Base-by-base conservation (phyloP, 1,140 invertebrate species). In the Chelonus insularis region DNA sequence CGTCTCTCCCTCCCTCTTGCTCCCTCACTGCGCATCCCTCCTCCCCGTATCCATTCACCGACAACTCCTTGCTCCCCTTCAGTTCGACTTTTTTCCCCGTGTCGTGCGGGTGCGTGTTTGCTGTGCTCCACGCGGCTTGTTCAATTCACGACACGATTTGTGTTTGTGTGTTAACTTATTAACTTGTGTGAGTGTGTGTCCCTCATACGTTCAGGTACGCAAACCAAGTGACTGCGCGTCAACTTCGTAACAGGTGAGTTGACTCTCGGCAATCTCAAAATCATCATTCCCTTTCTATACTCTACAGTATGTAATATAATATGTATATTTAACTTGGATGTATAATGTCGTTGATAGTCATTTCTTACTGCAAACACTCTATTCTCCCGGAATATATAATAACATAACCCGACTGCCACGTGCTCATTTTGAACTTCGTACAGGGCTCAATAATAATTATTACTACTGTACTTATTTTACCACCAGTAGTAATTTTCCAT, bases 241-340 rank as follows among this genome's bases (percentile, higher is more conserved):
- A 16, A 16, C 6, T 43, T 16, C 16, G 62, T 70, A 75, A 73
- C 73, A 75, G 71, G 73, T 76, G 69, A 75, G 66, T 62, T 48
- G 65, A 57, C 20, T 58, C 43, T n/a, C 20, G 5, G 11, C 21
- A 48, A 55, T 55, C 18, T 39, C 34, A 11, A 8, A 34, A 18
- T 18, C 16, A 12, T 34, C 25, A 29, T 36, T 52, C 14, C 11
- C 16, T 23, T 20, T 48, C 11, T 25, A 25, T n/a, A 12, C 25
- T n/a, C n/a, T n/a, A n/a, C n/a, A n/a, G n/a, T n/a, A n/a, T n/a
- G n/a, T n/a, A n/a, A n/a, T n/a, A n/a, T n/a, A n/a, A n/a, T n/a
- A n/a, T n/a, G n/a, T n/a, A n/a, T n/a, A n/a, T n/a, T n/a, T n/a
- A n/a, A n/a, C n/a, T n/a, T n/a, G n/a, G n/a, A n/a, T n/a, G n/a